Evolutionary conservation across 1,140 invertebrate species (phyloP).

Genomic region (Nylanderia fulva): DNA sequence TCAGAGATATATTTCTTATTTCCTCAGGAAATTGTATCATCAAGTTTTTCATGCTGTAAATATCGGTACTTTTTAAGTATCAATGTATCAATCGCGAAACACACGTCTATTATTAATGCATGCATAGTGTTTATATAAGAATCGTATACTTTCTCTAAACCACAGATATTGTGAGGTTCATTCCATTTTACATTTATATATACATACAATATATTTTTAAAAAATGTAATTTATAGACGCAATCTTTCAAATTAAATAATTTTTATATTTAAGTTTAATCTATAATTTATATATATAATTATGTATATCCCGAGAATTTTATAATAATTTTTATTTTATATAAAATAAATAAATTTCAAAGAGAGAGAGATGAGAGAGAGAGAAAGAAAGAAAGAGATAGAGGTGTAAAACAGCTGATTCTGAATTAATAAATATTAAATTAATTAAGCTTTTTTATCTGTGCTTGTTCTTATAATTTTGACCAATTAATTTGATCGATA

Average conservation of each 20-base stretch:
- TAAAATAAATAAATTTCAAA: too few relatives aligned
- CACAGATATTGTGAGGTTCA: not conserved
- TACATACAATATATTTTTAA: not conserved
- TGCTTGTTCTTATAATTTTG: not conserved
- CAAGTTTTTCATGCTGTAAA: not conserved
- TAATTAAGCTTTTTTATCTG: not conserved
- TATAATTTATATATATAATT: too few relatives aligned
- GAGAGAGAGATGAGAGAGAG: too few relatives aligned
- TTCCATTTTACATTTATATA: not conserved
- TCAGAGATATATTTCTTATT: slow-evolving; percentile 18
- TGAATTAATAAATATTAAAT: too few relatives aligned
- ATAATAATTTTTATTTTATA: too few relatives aligned
- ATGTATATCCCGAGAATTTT: too few relatives aligned
- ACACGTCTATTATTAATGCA: not conserved
- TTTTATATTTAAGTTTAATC: too few relatives aligned
- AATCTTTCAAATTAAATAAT: too few relatives aligned
- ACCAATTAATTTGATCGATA: not conserved
- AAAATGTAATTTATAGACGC: not conserved
- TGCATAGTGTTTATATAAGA: not conserved
- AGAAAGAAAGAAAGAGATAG: too few relatives aligned
- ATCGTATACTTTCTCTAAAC: not conserved
- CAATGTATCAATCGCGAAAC: not conserved
- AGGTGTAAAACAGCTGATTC: too few relatives aligned
- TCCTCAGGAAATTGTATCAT: slow-evolving; percentile 42
- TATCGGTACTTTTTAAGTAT: not conserved